Conservation (phyloP, 2,888 invertebrate genomes). For the Nymphalis urticae region DNA sequence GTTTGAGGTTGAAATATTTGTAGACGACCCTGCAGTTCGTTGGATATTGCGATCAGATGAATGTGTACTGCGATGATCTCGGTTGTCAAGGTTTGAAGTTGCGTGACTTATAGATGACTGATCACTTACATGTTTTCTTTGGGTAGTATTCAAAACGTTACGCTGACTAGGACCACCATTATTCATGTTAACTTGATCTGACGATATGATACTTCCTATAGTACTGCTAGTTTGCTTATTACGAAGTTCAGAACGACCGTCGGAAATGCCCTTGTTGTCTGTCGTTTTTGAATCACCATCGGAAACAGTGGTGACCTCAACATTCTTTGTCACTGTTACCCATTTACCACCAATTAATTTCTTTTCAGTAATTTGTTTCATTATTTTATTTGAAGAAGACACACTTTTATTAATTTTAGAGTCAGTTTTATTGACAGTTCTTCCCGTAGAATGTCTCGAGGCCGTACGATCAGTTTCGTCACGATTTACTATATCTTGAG, state of each 20-base stretch:
- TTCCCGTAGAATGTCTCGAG: conserved; percentile 53
- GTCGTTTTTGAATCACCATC: conserved; percentile 47
- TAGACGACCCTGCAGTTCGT: conserved; percentile 24
- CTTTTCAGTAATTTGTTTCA: conserved; percentile 81
- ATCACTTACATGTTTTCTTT: conserved; percentile 29
- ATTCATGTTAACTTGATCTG: conserved; percentile 24
- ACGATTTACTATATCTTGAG: conserved; percentile 56
- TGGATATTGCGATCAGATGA: conserved; percentile 26
- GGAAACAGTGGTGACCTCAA: conserved; percentile 83
- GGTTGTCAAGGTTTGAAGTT: conserved; percentile 19
- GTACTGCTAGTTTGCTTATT: conserved; percentile 28
- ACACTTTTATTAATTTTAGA: conserved; percentile 56
- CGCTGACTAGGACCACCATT: conserved; percentile 28
- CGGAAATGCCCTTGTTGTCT: conserved; percentile 22
- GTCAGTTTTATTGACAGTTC: conserved; percentile 56
- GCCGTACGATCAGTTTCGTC: conserved; percentile 52
- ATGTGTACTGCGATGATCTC: conserved; percentile 20
- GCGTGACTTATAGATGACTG: conserved; percentile 21
- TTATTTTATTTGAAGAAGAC: conserved; percentile 78
- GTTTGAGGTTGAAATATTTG: conserved; percentile 25
- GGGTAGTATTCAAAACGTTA: conserved; percentile 40
- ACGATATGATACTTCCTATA: conserved; percentile 26
- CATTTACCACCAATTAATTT: conserved; percentile 76
- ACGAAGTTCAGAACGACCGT: conserved; percentile 31
- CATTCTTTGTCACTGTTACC: conserved; percentile 81